Conservation (phyloP, 2,888 invertebrate species). For the Platycnemis pennipes region DNA sequence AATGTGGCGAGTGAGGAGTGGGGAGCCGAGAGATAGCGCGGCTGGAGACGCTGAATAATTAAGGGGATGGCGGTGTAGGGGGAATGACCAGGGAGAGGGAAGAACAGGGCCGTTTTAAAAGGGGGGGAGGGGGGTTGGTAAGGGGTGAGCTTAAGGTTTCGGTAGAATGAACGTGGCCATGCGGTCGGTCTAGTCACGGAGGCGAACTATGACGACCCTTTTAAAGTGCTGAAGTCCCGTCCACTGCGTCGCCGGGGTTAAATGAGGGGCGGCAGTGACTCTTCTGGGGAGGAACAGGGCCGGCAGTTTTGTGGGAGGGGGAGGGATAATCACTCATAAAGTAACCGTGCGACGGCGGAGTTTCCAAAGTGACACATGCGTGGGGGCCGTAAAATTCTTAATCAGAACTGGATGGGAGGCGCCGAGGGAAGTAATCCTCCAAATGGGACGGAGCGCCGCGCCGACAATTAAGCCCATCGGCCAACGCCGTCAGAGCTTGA, state of each 20-base stretch:
- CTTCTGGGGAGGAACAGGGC: not conserved
- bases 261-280: not conserved
- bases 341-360: conserved; percentile 34
- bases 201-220: conserved; percentile 52
- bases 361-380: conserved; percentile 44
- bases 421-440: not conserved
- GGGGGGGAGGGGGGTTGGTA: not conserved
- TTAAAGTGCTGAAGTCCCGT: conserved; percentile 38
- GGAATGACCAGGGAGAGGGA: too few species aligned
- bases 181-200: conserved; percentile 51
- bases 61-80: not conserved
- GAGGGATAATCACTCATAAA: conserved; percentile 57
- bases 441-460: not conserved
- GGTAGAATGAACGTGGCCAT: conserved; percentile 21
- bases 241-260: not conserved
- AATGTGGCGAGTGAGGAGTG: not conserved
- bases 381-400: conserved; percentile 12
- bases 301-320: not conserved
- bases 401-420: conserved; percentile 30
- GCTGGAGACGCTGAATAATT: conserved; percentile 3
- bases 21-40: not conserved
- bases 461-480: not conserved
- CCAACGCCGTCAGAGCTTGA: not conserved
- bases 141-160: conserved; percentile 10
- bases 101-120: too few species aligned